Percentiles rank a stretch among this genome's conserved stretches.
Conservation (phyloP, 2,113 vertebrate species). For the Myiopsitta monachus region DNA sequence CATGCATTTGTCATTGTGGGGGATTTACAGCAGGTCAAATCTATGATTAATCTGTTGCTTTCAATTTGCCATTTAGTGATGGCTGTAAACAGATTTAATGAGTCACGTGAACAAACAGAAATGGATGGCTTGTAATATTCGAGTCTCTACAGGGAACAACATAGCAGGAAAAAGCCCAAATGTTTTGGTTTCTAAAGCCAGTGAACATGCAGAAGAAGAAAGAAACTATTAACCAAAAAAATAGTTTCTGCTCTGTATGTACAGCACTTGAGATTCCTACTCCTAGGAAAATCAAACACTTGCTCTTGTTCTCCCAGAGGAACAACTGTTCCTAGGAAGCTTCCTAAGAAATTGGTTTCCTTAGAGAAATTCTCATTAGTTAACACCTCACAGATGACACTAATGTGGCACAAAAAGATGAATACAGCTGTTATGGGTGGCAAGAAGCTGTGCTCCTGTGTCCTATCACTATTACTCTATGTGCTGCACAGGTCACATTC, state of each 20-base stretch:
- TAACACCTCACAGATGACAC: not conserved
- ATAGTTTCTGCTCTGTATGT: not conserved
- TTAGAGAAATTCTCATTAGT: not conserved
- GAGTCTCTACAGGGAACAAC: not conserved
- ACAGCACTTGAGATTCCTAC: not conserved
- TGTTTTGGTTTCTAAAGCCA: slow-evolving; percentile 20
- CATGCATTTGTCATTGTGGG: not conserved
- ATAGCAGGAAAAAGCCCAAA: not conserved
- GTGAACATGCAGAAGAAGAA: not conserved
- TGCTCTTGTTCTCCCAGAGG: not conserved
- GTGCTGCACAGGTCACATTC: not conserved
- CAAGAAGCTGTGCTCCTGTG: not conserved
- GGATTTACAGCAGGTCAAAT: slow-evolving; percentile 31
- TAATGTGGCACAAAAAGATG: not conserved
- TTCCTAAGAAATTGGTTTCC: not conserved
- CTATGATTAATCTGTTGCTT: slow-evolving; percentile 25
- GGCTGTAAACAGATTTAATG: slow-evolving; percentile 1
- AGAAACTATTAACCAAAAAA: not conserved
- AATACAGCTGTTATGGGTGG: not conserved
- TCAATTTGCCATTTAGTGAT: slow-evolving; percentile 33
- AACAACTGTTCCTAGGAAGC: not conserved
- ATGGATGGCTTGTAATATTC: not conserved
- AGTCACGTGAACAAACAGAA: not conserved
- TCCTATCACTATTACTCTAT: not conserved
- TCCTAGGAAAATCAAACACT: not conserved